These are phyloP conservation scores for Cistogaster globosa DNA, from an alignment of 2,888 invertebrate species.

Conservation along the genomic window DNA sequence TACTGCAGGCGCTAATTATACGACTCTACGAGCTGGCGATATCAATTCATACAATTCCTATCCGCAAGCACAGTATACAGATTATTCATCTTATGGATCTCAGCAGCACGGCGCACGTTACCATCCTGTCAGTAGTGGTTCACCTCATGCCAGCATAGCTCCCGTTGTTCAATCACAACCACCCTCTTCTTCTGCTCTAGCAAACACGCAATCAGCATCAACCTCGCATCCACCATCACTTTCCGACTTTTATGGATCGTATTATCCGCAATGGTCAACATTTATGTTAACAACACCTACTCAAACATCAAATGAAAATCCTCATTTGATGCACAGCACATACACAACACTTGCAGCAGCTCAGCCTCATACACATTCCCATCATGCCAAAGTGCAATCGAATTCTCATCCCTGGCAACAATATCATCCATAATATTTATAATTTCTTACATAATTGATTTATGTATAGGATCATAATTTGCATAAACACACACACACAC, in stretches of 20 bases:
- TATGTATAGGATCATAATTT: conserved; percentile 28
- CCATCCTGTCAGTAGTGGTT: conserved; percentile 39
- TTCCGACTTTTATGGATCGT: conserved; percentile 67
- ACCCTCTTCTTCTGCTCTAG: conserved; percentile 34
- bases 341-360: conserved; percentile 60
- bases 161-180: conserved; percentile 45
- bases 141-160: conserved; percentile 54
- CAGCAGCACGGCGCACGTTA: conserved; percentile 65
- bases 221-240: conserved; percentile 56
- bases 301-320: conserved; percentile 50
- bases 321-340: conserved; percentile 65
- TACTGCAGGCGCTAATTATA: conserved; percentile 54
- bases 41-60: conserved; percentile 55
- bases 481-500: not conserved
- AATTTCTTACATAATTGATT: conserved; percentile 12
- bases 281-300: conserved; percentile 67
- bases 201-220: conserved; percentile 35
- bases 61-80: conserved; percentile 62
- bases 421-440: conserved; percentile 69
- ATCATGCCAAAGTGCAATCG: conserved; percentile 68
- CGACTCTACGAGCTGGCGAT: conserved; percentile 41
- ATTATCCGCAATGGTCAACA: conserved; percentile 69
- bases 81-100: conserved; percentile 67
- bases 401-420: conserved; percentile 66
- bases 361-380: conserved; percentile 68